These are phyloP conservation scores for Coreius guichenoti DNA, from an alignment of 2,797 vertebrate genomes.

Conservation along the genomic window DNA sequence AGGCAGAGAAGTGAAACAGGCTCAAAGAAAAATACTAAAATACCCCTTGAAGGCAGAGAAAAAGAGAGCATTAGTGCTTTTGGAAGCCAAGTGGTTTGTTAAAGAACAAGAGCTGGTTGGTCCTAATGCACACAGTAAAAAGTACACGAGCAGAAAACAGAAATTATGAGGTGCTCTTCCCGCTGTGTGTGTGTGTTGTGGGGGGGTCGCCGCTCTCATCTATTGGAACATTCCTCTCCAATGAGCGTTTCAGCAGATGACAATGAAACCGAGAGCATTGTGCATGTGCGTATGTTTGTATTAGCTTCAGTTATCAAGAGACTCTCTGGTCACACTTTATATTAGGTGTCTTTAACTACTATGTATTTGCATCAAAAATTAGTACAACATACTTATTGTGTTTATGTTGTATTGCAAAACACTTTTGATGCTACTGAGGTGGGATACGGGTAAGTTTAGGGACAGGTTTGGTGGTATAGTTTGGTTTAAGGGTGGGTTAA, in stretches of 20 bases:
- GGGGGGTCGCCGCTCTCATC: neutral
- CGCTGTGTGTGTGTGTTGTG: neutral
- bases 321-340: no score
- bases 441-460: no score
- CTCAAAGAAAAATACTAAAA: conserved; percentile 31
- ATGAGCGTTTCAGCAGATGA: conserved; percentile 33
- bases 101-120: conserved; percentile 22
- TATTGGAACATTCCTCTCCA: conserved; percentile 51
- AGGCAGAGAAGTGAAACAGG: conserved; percentile 29
- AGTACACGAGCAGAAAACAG: conserved; percentile 31
- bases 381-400: no score
- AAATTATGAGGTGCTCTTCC: conserved; percentile 20
- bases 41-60: conserved; percentile 10
- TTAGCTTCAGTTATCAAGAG: neutral
- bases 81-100: conserved; percentile 27
- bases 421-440: no score
- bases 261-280: conserved; percentile 27
- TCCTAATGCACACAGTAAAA: conserved; percentile 46
- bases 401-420: no score
- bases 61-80: conserved; percentile 30
- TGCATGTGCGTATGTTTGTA: neutral
- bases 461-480: no score
- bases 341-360: no score
- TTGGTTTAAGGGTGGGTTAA: no score
- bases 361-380: no score